Percentiles rank a stretch among this genome's conserved stretches.
Conservation (phyloP, 2,113 vertebrate genomes). For the Cheirogaleus medius region DNA sequence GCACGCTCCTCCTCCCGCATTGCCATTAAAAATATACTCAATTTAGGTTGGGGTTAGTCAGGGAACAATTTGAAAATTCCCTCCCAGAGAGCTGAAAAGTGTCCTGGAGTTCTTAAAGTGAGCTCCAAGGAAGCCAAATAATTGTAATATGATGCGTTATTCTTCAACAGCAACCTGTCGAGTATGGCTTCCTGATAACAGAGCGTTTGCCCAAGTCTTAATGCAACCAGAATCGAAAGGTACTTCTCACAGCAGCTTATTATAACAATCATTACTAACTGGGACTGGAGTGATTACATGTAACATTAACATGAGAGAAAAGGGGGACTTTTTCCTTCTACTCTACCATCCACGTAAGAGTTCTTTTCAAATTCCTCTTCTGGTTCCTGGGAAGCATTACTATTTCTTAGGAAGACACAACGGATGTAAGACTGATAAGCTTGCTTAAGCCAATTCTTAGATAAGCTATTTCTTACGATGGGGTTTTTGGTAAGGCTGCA, state of each 20-base stretch:
- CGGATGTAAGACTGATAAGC: neutral
- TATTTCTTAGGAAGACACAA: constrained; percentile 4
- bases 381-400: neutral
- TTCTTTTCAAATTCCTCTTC: constrained; percentile 32
- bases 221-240: neutral
- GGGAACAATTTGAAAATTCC: neutral
- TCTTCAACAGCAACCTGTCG: constrained; percentile 23
- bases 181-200: neutral
- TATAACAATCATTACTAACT: neutral
- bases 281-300: neutral
- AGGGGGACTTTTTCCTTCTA: neutral
- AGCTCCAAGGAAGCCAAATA: neutral
- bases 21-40: neutral
- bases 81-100: neutral
- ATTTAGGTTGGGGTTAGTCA: neutral
- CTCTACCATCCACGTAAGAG: neutral
- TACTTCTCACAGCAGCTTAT: neutral
- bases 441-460: neutral
- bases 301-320: neutral
- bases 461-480: neutral
- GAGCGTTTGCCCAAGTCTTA: constrained; percentile 4
- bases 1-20: neutral
- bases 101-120: constrained; percentile 20
- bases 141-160: neutral
- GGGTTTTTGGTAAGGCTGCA: neutral